Base-by-base conservation (phyloP, 2,888 invertebrate genomes). In the Drosophila siamana region DNA sequence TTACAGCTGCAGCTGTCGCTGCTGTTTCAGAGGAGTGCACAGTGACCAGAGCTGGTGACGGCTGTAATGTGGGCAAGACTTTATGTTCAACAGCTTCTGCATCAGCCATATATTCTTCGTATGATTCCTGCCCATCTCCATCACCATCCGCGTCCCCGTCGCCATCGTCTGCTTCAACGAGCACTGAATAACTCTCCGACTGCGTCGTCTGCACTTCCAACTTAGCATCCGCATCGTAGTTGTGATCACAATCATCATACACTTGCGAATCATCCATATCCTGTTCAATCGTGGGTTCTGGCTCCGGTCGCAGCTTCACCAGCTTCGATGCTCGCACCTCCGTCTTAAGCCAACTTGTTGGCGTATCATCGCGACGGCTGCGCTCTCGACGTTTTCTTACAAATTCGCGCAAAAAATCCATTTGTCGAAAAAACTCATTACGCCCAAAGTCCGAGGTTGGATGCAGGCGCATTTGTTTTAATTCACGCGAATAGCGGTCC, bases 401-500 rank as follows among this genome's bases (percentile, higher is more conserved):
- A 56, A 89, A 91, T 11, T 86, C 84, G 3, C 91, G 76, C 43
- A 91, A 64, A 44, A 91, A 91, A 40, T 91, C 91, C 91, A 91
- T 91, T 55, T 89, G 88, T 4, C 78, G 68, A 13, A 90, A 91
- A 38, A 91, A 91, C 8, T 91, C 88, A 64, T 88, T 91, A 16
- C 77, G 80, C 0, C 88, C 90, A 41, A 86, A 90, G 5, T 91
- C 89, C 1, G 69, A 76, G 41, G 60, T 64, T 2, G 91, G 90
- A 69, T 91, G 88, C 40, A 88, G 44, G 0, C 89, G 89, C 69
- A 90, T 75, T 48, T 89, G 88, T 48, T 92, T 91, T 1, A 92
- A 75, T 61, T 93, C 93, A 1, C 92, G 87, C 0, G 91, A 91
- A 67, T 92, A 93, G 7, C 92, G 90, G 70, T 93, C 93, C 2